Base-by-base conservation (phyloP, 2,113 vertebrate genomes). In the Theristicus caerulescens region DNA sequence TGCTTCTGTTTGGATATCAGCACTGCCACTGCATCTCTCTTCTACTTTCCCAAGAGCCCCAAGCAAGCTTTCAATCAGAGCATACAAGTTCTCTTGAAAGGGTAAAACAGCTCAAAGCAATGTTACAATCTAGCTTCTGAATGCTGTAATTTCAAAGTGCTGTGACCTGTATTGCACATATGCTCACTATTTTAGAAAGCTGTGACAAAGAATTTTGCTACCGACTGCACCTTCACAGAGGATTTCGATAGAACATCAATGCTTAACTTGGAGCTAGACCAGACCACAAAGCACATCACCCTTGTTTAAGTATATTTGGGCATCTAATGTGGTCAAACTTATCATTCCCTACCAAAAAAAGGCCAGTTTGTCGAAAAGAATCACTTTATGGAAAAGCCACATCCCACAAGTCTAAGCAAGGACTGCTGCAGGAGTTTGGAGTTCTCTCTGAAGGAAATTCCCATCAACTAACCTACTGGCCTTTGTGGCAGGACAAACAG, bases 21-120 rank as follows among this genome's bases (percentile, higher is more conserved):
- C 16, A 82, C 25, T 93, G 44, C 34, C 36, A 24, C 16, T 21
- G 5, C 12, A 3, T 14, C 62, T 13, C 19, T 76, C 32, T 31
- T 62, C 44, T 57, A 15, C 62, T 42, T 69, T 26, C 3, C 42
- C 0, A 0, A 38, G 34, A 65, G 14, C 3, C 4, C 16, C 9
- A 1, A 18, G 4, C 6, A 55, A 13, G 10, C 10, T 18, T 73
- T 66, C 59, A 81, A n/a, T 66, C 27, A 65, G 3, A 70, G 11
- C 31, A 72, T 2, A 19, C 15, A 66, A 52, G 65, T 32, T 46
- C 54, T 31, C 36, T 74, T 40, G 46, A 57, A 87, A 84, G 17
- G 4, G 11, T 52, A 67, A 52, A 84, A 15, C 15, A 61, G 46
- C 34, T 77, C 46, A 61, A 82, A 65, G 24, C 12, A 47, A 3